Percentiles rank a stretch among this genome's conserved stretches.
These are phyloP conservation scores for Orthosia incerta DNA, from an alignment of 2,888 invertebrate species.

Conservation along the genomic window DNA sequence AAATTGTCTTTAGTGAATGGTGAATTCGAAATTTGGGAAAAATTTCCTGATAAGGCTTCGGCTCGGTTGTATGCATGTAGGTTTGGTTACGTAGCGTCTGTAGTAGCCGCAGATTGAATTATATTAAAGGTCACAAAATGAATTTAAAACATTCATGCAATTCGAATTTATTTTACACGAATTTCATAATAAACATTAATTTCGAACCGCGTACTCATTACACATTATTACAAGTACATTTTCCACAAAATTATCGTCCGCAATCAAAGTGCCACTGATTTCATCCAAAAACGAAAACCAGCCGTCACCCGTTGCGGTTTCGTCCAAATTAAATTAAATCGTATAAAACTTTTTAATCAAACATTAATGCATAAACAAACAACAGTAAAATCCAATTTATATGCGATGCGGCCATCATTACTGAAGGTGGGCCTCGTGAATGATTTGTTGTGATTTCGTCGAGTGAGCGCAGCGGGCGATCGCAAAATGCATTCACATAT, in stretches of 20 bases:
- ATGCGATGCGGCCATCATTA: constrained; percentile 88
- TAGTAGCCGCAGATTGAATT: constrained; percentile 8
- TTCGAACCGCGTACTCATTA: not conserved
- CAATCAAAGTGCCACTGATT: constrained; percentile 36
- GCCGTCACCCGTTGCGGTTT: constrained; percentile 45
- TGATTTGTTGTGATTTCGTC: constrained; percentile 90
- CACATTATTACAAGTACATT: constrained; percentile 10
- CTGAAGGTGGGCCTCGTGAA: constrained; percentile 88
- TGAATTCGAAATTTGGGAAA: constrained; percentile 49
- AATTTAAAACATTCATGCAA: not conserved
- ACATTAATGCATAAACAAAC: constrained; percentile 80
- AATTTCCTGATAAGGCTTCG: constrained; percentile 20
- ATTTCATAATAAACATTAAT: not conserved
- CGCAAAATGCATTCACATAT: constrained; percentile 87
- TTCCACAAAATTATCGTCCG: constrained; percentile 25
- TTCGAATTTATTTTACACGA: not conserved
- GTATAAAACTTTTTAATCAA: constrained; percentile 67
- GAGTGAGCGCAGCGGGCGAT: constrained; percentile 89
- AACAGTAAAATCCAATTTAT: constrained; percentile 84
- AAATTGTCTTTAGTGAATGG: constrained; percentile 64
- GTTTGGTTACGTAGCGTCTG: constrained; percentile 15
- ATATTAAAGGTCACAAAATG: not conserved
- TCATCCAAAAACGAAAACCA: constrained; percentile 40
- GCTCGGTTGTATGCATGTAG: constrained; percentile 3
- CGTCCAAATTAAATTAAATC: constrained; percentile 63